phyloP scores from a whole-genome alignment of 2,888 invertebrate genomes.

The Meteorus colon region DNA sequence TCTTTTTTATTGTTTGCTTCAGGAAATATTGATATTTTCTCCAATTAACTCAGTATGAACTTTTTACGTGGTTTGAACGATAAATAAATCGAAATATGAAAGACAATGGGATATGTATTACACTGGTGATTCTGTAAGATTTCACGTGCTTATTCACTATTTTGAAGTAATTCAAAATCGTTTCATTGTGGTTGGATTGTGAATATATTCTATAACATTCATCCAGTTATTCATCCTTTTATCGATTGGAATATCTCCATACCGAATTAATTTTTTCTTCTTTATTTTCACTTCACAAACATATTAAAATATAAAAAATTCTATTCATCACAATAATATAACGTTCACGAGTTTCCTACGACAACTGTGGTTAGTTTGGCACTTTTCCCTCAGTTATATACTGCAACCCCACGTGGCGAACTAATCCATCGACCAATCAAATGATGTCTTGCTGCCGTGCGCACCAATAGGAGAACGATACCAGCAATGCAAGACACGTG shows the following conservation, averaged over 20 bases:
- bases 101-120: background rate
- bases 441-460: slow-evolving; percentile 52
- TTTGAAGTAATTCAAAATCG: background rate
- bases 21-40: background rate
- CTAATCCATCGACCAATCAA: slow-evolving; percentile 69
- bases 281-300: slow-evolving; percentile 29
- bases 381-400: slow-evolving; percentile 70
- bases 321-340: slow-evolving; percentile 54
- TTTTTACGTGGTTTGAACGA: background rate
- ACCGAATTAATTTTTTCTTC: no score
- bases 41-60: background rate
- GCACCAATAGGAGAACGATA: slow-evolving; percentile 61
- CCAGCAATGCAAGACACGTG: slow-evolving; percentile 63
- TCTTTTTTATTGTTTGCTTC: background rate
- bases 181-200: background rate
- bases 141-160: background rate
- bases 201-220: background rate
- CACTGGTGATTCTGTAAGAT: background rate
- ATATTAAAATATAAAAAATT: slow-evolving; percentile 5
- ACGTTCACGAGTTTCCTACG: slow-evolving; percentile 57
- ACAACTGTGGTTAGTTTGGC: slow-evolving; percentile 69
- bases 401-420: slow-evolving; percentile 71
- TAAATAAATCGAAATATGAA: background rate
- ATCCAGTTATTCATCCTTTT: background rate
- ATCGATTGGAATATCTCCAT: background rate